Evolutionary conservation across 2,888 invertebrate species (phyloP).

Genomic region (Caenorhabditis sp.): DNA sequence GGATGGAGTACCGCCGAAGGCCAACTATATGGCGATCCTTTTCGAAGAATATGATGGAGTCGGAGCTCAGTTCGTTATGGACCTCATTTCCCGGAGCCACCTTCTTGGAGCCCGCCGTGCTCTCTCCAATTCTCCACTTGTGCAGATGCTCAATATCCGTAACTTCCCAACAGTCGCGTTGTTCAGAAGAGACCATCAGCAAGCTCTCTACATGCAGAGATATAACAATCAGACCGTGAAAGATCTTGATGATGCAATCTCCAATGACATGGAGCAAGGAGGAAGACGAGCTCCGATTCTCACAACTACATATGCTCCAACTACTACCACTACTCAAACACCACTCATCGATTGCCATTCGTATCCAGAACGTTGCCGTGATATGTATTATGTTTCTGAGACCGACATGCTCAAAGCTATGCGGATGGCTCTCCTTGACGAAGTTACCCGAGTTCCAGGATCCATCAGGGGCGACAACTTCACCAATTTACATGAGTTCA

Average conservation of each 20-base stretch:
- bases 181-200: constrained; percentile 81
- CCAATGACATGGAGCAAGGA: constrained; percentile 57
- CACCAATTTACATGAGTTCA: constrained; percentile 80
- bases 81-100: constrained; percentile 74
- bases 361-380: constrained; percentile 79
- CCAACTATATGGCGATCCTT: constrained; percentile 80
- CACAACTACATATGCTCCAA: constrained; percentile 71
- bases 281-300: constrained; percentile 51
- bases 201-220: constrained; percentile 81
- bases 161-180: constrained; percentile 81
- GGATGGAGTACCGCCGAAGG: constrained; percentile 76
- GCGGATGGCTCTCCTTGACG: constrained; percentile 80
- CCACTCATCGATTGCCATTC: constrained; percentile 78
- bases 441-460: constrained; percentile 75
- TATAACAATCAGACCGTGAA: constrained; percentile 69
- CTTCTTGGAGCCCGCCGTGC: constrained; percentile 79
- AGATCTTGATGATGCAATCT: constrained; percentile 71
- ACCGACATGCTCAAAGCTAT: constrained; percentile 83
- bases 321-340: constrained; percentile 73
- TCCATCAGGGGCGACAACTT: constrained; percentile 79
- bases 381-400: constrained; percentile 82
- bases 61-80: constrained; percentile 80
- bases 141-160: constrained; percentile 76
- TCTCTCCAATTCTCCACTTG: constrained; percentile 79
- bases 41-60: constrained; percentile 81